Base-by-base conservation (phyloP, 35 echinoderm and acorn worm species). In the Eucidaris tribuloides region DNA sequence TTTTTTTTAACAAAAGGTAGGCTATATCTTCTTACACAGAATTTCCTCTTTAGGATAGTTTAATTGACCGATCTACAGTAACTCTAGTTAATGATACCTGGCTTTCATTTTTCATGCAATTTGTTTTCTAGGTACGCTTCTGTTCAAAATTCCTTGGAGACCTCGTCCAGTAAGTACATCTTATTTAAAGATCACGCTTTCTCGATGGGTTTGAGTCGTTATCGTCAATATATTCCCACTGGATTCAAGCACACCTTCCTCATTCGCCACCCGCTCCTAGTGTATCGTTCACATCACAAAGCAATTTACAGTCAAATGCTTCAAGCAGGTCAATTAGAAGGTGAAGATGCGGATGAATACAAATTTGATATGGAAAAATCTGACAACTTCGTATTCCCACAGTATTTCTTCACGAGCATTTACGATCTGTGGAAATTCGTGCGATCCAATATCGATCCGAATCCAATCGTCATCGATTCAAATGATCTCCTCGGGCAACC, bases 221-320 rank as follows among this genome's bases (percentile, higher is more conserved):
- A 35, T 40, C 37, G 38, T 22, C 34, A 17, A 20, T 74, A 24
- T 40, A 22, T 74, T 44, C 68, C 68, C 1, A 7, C 2, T 5
- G 68, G 68, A 18, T 74, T 41, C 36, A 74, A 74, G n/a, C 68
- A 74, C 68, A 74, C 68, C 30, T 74, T 74, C 9, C 9, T 74
- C 11, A 74, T 74, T 41, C 68, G 68, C 9, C 68, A 74, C 20
- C 68, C 68, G 2, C 68, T 74, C 25, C 68, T 33, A 13, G 68
- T 74, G 14, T 20, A 42, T 38, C 34, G 24, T 5, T 74, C 68
- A 1, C 38, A 74, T 40, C 68, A 40, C 5, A 74, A 74, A 40
- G 68, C 68, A 22, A 74, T 74, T 33, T 74, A 42, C 68, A 20
- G 25, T 2, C 68, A 74, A 18, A 22, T 74, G 11, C 44, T n/a